Percentiles rank a stretch among this genome's conserved stretches.
These are phyloP conservation scores for Cheilosia urbana DNA, from an alignment of 2,888 invertebrate genomes.

Conservation along the genomic window DNA sequence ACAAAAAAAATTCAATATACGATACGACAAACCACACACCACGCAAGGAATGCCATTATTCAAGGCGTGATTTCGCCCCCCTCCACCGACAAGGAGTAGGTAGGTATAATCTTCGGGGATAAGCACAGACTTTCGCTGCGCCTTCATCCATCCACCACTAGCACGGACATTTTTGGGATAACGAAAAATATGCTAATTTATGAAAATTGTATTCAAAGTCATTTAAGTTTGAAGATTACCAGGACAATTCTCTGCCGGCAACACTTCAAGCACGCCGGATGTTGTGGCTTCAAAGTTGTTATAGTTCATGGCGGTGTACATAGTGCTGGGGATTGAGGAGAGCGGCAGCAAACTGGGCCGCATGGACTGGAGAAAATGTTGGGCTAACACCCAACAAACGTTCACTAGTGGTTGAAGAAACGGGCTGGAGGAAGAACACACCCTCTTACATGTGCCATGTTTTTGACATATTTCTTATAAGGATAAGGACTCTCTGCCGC, in stretches of 20 bases:
- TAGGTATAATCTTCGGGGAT: not conserved
- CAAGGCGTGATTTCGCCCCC: not conserved
- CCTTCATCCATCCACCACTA: not conserved
- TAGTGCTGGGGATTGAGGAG: not conserved
- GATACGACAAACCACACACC: constrained; percentile 40
- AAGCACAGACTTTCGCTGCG: constrained; percentile 12
- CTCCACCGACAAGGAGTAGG: not conserved
- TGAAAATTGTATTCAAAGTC: constrained; percentile 72
- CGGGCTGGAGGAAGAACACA: constrained; percentile 3
- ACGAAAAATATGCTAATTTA: constrained; percentile 66
- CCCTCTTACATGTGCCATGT: constrained; percentile 27
- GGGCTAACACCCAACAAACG: constrained; percentile 17
- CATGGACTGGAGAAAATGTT: constrained; percentile 19
- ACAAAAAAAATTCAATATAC: constrained; percentile 28
- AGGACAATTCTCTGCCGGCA: constrained; percentile 36
- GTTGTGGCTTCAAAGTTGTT: constrained; percentile 47
- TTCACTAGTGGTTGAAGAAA: constrained; percentile 5
- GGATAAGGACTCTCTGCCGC: constrained; percentile 14
- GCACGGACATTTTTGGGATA: not conserved
- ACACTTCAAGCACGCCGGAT: constrained; percentile 23
- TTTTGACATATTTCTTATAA: constrained; percentile 45
- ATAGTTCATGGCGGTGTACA: constrained; percentile 1
- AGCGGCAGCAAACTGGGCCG: constrained; percentile 26
- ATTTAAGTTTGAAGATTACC: constrained; percentile 63
- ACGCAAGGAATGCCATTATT: constrained; percentile 22